A percentile compares a stretch with the other conserved stretches of the same genome.
These are phyloP conservation scores for Phalacrocorax pelagicus DNA, from an alignment of 2,113 vertebrate species.

Conservation along the genomic window DNA sequence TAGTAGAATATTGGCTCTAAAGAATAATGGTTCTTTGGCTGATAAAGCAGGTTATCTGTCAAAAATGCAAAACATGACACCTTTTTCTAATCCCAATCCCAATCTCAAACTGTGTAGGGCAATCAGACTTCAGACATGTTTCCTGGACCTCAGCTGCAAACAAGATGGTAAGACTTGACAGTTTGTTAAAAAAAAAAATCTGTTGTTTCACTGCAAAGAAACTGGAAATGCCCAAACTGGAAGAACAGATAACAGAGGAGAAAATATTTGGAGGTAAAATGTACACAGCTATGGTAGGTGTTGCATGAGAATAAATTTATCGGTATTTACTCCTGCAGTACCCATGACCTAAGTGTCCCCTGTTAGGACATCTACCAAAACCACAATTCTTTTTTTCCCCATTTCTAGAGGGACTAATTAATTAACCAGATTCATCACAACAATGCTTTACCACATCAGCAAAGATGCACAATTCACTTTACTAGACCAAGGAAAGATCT, in stretches of 20 bases:
- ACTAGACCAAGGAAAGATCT: not conserved
- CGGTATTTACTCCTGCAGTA: not conserved
- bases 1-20: not conserved
- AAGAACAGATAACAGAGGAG: not conserved
- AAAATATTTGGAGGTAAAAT: not conserved
- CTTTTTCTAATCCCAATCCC: not conserved
- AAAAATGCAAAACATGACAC: not conserved
- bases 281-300: not conserved
- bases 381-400: not conserved
- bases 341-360: not conserved
- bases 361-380: not conserved
- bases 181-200: not conserved
- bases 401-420: not conserved
- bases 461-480: not conserved
- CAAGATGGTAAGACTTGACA: not conserved
- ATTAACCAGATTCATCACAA: not conserved
- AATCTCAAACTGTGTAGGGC: not conserved
- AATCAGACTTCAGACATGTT: not conserved
- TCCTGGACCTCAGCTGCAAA: not conserved
- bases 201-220: not conserved
- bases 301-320: not conserved
- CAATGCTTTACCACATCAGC: not conserved
- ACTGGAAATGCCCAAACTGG: not conserved
- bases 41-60: not conserved
- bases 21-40: not conserved